These are phyloP conservation scores for Synanthedon vespiformis DNA, from an alignment of 2,888 invertebrate species.

Conservation along the genomic window DNA sequence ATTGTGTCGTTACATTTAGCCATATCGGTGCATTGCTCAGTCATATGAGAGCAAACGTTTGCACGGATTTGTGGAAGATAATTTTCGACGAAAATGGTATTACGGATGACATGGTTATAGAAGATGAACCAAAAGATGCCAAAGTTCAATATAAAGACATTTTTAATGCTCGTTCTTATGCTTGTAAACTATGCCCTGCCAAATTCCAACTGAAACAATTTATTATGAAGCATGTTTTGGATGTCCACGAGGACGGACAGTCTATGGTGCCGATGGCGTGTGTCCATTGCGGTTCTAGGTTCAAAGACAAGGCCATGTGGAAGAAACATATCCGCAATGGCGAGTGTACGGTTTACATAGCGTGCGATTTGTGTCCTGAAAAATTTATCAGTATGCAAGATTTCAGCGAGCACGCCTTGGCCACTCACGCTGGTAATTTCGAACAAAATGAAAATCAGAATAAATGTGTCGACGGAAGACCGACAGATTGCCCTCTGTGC, in stretches of 20 bases:
- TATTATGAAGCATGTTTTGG: conserved; percentile 63
- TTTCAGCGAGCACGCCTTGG: conserved; percentile 60
- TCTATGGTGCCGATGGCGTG: conserved; percentile 48
- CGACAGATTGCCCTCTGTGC: conserved; percentile 67
- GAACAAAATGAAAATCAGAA: conserved; percentile 48
- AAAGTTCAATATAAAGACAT: conserved; percentile 63
- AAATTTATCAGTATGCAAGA: conserved; percentile 57
- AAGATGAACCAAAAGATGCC: conserved; percentile 44
- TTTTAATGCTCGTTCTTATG: conserved; percentile 62
- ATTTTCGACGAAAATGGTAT: conserved; percentile 63
- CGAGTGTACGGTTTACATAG: conserved; percentile 71
- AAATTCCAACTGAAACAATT: conserved; percentile 66
- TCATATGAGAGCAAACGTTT: conserved; percentile 62
- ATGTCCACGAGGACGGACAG: conserved; percentile 63
- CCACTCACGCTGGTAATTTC: conserved; percentile 52
- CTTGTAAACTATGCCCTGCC: conserved; percentile 61
- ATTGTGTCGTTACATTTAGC: conserved; percentile 71
- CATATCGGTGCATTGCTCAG: conserved; percentile 64
- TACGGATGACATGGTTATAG: conserved; percentile 55
- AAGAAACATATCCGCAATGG: conserved; percentile 65
- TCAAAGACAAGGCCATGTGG: conserved; percentile 53
- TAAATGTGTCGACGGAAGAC: conserved; percentile 58
- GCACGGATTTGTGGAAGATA: conserved; percentile 63
- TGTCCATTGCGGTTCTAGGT: conserved; percentile 55
- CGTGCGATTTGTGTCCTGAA: conserved; percentile 62